Conservation (phyloP, 1,140 invertebrate genomes). For the Lerema accius region DNA sequence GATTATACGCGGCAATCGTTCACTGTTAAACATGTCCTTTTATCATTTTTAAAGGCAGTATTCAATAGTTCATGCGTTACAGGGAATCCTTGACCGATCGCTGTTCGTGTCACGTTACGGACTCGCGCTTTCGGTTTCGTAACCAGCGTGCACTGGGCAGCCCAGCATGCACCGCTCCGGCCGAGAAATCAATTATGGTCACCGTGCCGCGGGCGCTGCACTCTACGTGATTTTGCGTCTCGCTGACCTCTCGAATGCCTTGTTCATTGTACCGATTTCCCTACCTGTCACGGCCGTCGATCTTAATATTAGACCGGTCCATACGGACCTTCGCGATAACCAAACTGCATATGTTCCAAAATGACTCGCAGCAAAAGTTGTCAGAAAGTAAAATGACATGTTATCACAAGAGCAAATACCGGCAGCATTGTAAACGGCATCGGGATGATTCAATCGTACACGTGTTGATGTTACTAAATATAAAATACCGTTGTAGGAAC, state of each 20-base stretch:
- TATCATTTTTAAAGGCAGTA: conserved; percentile 8
- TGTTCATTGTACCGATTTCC: conserved; percentile 27
- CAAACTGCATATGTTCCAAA: too few species aligned
- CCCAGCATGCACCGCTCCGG: conserved; percentile 52
- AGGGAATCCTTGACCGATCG: conserved; percentile 68
- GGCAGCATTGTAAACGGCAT: conserved; percentile 53
- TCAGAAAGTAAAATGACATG: conserved; percentile 37
- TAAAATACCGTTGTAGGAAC: conserved; percentile 74
- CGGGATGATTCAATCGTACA: conserved; percentile 71
- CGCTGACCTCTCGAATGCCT: conserved; percentile 44
- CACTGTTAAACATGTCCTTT: too few species aligned
- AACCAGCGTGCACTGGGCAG: conserved; percentile 39
- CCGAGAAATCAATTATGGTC: conserved; percentile 68
- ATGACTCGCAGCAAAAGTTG: conserved; percentile 9
- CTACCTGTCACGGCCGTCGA: conserved; percentile 11
- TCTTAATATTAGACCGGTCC: background rate
- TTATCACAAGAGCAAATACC: conserved; percentile 61
- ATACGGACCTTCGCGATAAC: too few species aligned
- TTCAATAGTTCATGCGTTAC: conserved; percentile 4
- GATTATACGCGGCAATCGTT: too few species aligned
- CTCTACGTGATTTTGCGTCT: conserved; percentile 42
- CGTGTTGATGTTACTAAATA: conserved; percentile 72
- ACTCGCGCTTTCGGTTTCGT: conserved; percentile 66
- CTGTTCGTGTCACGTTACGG: conserved; percentile 60
- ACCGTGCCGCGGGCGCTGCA: conserved; percentile 63